Conservation (phyloP, 37 sponge, comb jelly and placozoan genomes). For the Agelas oroides region DNA sequence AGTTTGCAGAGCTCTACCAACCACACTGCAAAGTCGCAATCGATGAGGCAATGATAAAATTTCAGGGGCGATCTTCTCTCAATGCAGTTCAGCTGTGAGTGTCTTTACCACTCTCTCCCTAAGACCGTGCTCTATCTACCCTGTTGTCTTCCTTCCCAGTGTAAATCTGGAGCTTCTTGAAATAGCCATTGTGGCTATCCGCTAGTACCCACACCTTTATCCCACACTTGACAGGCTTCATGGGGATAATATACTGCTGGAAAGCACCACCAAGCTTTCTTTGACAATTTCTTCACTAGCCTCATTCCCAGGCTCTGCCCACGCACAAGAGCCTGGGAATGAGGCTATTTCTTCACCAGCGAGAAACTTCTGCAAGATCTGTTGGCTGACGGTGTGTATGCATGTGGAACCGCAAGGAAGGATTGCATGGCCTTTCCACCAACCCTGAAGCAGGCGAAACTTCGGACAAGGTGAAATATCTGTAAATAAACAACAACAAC, state of each 20-base stretch:
- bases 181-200: conserved; percentile 30
- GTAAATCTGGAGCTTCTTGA: too few species aligned
- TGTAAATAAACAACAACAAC: too few species aligned
- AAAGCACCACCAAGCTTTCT: conserved; percentile 8
- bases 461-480: not conserved
- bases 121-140: too few species aligned
- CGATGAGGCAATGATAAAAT: conserved; percentile 56
- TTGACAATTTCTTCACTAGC: conserved; percentile 44
- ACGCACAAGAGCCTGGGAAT: too few species aligned
- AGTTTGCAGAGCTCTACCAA: conserved; percentile 14
- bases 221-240: conserved; percentile 14
- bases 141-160: too few species aligned
- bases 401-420: conserved; percentile 16
- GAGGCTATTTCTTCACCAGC: too few species aligned
- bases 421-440: conserved; percentile 10
- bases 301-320: too few species aligned
- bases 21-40: conserved; percentile 14
- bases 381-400: conserved; percentile 6
- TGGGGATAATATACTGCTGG: conserved; percentile 10
- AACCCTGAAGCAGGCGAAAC: not conserved
- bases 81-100: conserved; percentile 57
- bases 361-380: conserved; percentile 12
- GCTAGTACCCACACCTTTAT: too few species aligned
- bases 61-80: conserved; percentile 35
- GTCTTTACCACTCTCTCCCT: too few species aligned